Evolutionary conservation across 2,888 invertebrate species (phyloP).

Genomic region (Phyllotreta cruciferae): DNA sequence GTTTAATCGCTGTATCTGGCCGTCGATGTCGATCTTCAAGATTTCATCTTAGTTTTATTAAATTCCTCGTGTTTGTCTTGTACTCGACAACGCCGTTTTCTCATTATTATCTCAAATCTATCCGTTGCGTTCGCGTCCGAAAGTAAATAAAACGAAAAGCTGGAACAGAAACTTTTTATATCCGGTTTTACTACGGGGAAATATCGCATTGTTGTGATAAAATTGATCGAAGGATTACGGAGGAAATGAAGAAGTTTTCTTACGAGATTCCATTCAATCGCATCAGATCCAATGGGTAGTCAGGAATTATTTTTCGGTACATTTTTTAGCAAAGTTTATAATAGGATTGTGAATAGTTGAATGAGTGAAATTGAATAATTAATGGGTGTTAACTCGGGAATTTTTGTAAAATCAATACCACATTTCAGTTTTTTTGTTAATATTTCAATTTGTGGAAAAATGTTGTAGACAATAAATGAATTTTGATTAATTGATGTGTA

Average conservation of each 20-base stretch:
- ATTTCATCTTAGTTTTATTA: constrained; percentile 38
- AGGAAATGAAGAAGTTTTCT: constrained; percentile 6
- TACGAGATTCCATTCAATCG: constrained; percentile 3
- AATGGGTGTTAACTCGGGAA: no score
- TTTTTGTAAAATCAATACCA: no score
- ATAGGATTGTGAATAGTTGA: no score
- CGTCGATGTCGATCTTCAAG: constrained; percentile 24
- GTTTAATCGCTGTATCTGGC: constrained; percentile 29
- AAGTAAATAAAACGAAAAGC: no score
- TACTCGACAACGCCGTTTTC: constrained; percentile 28
- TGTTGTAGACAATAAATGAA: no score
- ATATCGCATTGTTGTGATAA: constrained; percentile 16
- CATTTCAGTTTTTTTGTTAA: no score
- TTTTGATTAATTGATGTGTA: no score
- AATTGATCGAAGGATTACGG: constrained; percentile 18
- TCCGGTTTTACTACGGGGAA: constrained; percentile 12
- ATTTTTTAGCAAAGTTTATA: no score
- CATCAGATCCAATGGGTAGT: no score
- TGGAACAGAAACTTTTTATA: constrained; percentile 17
- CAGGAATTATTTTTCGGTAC: no score
- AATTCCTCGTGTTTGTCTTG: constrained; percentile 37
- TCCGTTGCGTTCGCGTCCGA: constrained; percentile 14
- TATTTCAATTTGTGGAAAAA: no score
- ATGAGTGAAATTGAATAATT: no score
- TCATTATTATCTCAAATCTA: constrained; percentile 27